These are phyloP conservation scores for Merodon equestris DNA, from an alignment of 2,888 invertebrate species.

Conservation along the genomic window DNA sequence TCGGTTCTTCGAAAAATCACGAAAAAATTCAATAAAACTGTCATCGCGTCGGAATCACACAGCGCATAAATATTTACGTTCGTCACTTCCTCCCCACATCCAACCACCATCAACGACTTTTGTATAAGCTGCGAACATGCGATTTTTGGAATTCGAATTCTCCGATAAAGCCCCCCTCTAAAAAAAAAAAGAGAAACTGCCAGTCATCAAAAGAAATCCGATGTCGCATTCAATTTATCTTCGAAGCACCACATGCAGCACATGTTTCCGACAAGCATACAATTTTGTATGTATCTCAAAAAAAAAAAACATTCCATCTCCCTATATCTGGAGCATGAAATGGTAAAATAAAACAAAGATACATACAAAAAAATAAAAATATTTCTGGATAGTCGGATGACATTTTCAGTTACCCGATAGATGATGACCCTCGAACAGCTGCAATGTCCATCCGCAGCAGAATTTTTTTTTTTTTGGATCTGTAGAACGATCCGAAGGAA, in stretches of 20 bases:
- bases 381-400: slow-evolving; percentile 36
- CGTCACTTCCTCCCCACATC: slow-evolving; percentile 46
- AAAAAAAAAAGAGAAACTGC: slow-evolving; percentile 26
- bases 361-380: not conserved
- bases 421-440: slow-evolving; percentile 47
- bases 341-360: slow-evolving; percentile 24
- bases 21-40: slow-evolving; percentile 62
- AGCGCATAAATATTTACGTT: slow-evolving; percentile 48
- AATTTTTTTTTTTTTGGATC: slow-evolving; percentile 58
- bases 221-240: slow-evolving; percentile 48
- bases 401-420: slow-evolving; percentile 39
- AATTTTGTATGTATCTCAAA: slow-evolving; percentile 12
- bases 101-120: not conserved
- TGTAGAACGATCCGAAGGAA: slow-evolving; percentile 51
- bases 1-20: slow-evolving; percentile 35
- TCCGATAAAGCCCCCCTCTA: too few relatives aligned
- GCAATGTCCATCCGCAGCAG: not conserved
- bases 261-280: slow-evolving; percentile 12
- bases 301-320: slow-evolving; percentile 15
- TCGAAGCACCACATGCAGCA: slow-evolving; percentile 52
- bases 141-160: slow-evolving; percentile 34
- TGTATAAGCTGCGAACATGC: slow-evolving; percentile 58
- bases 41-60: slow-evolving; percentile 29
- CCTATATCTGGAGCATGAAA: slow-evolving; percentile 48
- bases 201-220: slow-evolving; percentile 47